A percentile compares a stretch with the other conserved stretches of the same genome.
phyloP scores from a whole-genome alignment of 2,113 vertebrate species.

The Oenanthe melanoleuca region DNA sequence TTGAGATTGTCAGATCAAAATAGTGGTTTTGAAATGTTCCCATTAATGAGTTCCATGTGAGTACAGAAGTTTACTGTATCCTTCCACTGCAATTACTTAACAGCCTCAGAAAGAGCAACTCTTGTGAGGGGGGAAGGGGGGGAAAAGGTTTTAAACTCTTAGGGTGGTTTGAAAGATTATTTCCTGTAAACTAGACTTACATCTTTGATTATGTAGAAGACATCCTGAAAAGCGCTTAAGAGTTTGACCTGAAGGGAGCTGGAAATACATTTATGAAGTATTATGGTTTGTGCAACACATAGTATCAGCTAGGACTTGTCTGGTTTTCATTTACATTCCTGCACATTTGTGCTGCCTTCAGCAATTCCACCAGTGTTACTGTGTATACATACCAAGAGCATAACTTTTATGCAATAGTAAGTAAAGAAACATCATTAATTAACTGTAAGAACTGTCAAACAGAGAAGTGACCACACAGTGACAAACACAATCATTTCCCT shows the following conservation, averaged over 20 bases:
- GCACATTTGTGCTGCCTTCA: slow-evolving; percentile 22
- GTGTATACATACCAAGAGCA: background rate
- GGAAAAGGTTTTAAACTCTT: background rate
- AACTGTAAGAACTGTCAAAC: background rate
- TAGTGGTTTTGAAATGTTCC: background rate
- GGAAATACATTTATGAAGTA: slow-evolving; percentile 27
- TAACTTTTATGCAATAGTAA: background rate
- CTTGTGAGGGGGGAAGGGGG: background rate
- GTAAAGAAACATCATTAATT: background rate
- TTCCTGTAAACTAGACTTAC: slow-evolving; percentile 45
- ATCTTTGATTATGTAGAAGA: slow-evolving; percentile 30
- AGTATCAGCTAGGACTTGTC: slow-evolving; percentile 28
- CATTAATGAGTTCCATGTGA: slow-evolving; percentile 42
- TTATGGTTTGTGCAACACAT: background rate
- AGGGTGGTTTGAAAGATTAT: slow-evolving; percentile 23
- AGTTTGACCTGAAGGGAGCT: slow-evolving; percentile 45
- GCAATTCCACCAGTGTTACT: background rate
- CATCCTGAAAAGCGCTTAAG: slow-evolving; percentile 35
- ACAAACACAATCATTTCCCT: background rate
- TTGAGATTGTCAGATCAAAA: slow-evolving; percentile 40
- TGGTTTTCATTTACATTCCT: slow-evolving; percentile 62
- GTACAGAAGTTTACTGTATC: background rate
- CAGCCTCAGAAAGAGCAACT: background rate
- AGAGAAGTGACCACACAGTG: background rate
- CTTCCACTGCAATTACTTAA: slow-evolving; percentile 2